Base-by-base conservation (phyloP, 2,888 invertebrate species). In the Polydrusus tereticollis region DNA sequence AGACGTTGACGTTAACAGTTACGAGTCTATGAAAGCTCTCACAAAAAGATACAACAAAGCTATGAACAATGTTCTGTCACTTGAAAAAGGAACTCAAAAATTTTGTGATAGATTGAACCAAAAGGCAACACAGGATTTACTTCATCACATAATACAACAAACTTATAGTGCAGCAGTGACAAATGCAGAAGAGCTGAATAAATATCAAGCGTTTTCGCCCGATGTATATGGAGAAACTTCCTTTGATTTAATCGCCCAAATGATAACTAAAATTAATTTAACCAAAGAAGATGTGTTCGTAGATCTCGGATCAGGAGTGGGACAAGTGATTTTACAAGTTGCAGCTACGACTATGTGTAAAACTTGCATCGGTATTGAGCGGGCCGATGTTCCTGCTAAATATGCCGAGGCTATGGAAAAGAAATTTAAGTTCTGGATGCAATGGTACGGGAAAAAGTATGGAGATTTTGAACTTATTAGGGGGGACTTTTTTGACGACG, bases 171-270 rank as follows among this genome's bases (percentile, higher is more conserved):
- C 73, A 14, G 72, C 75, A 0, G 73, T 75, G 10, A 72, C 69
- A 12, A 69, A 75, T 38, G 75, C 73, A 6, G 75, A 74, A 50
- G 71, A 73, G 62, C 65, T 75, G 12, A 75, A 75, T 62, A 67
- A 57, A 65, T 75, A 75, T 60, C 71, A 75, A 55, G 75, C 75
- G 3, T 75, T 75, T 72, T 73, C 73, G 7, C 75, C 75, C 8
- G 75, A 75, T 20, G 75, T 75, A 38, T 75, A 75, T 57, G 75
- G 75, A n/a, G 75, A 75, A 72, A 75, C 75, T 8, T 75, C 75
- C 8, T 75, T 75, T 43, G 73, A 75, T 50, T 41, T 75, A 20
- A 60, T 75, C n/a, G 52, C 38, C 16, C 73, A 75, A 55, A 75
- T 74, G 71, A 58, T 75, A 12, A 67, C 66, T 33, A 59, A 71